A percentile compares a stretch with the other conserved stretches of the same genome.
phyloP scores from a whole-genome alignment of 2,797 vertebrate species.

The Myioborus miniatus region DNA sequence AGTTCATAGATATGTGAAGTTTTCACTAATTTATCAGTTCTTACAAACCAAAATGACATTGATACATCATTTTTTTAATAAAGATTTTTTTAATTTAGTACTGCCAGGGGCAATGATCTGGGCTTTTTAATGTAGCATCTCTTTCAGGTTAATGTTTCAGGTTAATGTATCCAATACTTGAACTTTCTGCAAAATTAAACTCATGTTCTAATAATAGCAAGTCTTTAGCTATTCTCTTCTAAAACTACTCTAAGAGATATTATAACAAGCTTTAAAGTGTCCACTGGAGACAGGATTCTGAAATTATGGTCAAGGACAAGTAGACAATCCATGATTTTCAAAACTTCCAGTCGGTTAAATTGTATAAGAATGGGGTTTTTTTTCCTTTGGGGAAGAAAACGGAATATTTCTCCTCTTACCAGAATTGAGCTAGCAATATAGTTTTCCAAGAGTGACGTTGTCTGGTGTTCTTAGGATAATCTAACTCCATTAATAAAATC shows the following conservation, averaged over 20 bases:
- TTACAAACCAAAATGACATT: neutral
- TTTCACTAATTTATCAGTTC: neutral
- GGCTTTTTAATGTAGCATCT: neutral
- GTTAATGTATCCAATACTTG: neutral
- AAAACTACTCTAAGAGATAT: neutral
- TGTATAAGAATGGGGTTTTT: neutral
- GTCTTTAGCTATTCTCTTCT: neutral
- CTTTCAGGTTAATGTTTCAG: neutral
- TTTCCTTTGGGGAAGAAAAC: neutral
- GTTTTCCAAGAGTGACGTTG: neutral
- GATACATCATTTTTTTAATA: neutral
- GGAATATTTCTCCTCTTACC: neutral
- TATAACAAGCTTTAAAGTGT: neutral
- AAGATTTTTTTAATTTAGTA: neutral
- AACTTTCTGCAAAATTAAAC: conserved; percentile 19
- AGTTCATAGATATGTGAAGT: neutral
- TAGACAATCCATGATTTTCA: neutral
- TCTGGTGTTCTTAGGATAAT: neutral
- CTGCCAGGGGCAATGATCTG: neutral
- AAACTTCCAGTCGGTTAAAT: neutral
- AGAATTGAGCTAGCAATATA: neutral
- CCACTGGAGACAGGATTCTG: neutral
- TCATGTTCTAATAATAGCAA: neutral
- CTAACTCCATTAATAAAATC: neutral
- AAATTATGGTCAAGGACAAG: neutral